phyloP scores from a whole-genome alignment of 1,140 invertebrate species.

The Drosophila sechellia region DNA sequence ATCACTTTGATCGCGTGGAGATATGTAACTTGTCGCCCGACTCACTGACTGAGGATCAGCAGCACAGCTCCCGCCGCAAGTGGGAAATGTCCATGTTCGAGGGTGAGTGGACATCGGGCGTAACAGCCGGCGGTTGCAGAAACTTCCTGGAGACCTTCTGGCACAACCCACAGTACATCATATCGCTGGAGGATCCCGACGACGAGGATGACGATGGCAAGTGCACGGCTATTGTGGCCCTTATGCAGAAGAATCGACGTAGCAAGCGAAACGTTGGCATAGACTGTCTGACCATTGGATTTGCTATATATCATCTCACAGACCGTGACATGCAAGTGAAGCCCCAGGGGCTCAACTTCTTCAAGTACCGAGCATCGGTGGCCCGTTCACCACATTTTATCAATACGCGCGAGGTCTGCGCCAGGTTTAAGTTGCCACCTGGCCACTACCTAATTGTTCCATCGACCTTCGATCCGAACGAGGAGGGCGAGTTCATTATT shows the following conservation, averaged over 20 bases:
- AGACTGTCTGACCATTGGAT: slow-evolving; percentile 97
- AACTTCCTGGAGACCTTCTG: slow-evolving; percentile 98
- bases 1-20: slow-evolving; percentile 92
- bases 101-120: slow-evolving; percentile 94
- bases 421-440: slow-evolving; percentile 94
- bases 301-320: slow-evolving; percentile 96
- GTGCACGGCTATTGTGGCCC: slow-evolving; percentile 96
- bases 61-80: slow-evolving; percentile 89
- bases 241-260: slow-evolving; percentile 97
- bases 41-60: slow-evolving; percentile 91
- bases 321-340: slow-evolving; percentile 91
- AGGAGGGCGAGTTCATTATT: slow-evolving; percentile 98
- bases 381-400: slow-evolving; percentile 97
- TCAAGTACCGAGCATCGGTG: slow-evolving; percentile 97
- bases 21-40: slow-evolving; percentile 99
- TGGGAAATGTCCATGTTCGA: slow-evolving; percentile 98
- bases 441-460: slow-evolving; percentile 98
- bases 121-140: slow-evolving; percentile 98
- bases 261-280: slow-evolving; percentile 94
- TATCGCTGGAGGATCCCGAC: slow-evolving; percentile 95
- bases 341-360: slow-evolving; percentile 95
- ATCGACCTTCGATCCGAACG: slow-evolving; percentile 98
- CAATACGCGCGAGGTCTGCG: slow-evolving; percentile 95
- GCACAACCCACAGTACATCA: slow-evolving; percentile 97
- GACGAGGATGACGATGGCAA: slow-evolving; percentile 96